Percentiles rank a stretch among this genome's conserved stretches.
Conservation (phyloP, 2,888 invertebrate genomes). For the Apamea monoglypha region DNA sequence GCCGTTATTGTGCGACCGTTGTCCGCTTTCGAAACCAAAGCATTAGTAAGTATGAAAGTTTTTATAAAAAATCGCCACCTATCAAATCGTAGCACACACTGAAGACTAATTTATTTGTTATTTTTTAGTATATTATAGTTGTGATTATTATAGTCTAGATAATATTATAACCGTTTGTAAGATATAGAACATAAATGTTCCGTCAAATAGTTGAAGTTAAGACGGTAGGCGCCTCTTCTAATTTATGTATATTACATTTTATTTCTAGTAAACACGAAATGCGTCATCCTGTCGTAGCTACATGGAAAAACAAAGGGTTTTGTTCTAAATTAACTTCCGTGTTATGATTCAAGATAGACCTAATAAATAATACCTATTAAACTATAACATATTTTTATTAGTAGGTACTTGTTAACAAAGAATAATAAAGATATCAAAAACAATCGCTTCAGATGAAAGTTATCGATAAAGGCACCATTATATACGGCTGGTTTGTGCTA, state of each 20-base stretch:
- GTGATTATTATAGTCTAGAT: not conserved
- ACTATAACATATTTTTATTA: not conserved
- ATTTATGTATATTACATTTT: conserved; percentile 54
- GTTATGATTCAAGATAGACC: conserved; percentile 39
- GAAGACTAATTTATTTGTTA: no score
- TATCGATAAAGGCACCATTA: not conserved
- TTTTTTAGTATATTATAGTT: not conserved
- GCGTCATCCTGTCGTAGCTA: conserved; percentile 51
- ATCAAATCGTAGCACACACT: not conserved
- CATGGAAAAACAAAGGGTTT: conserved; percentile 65
- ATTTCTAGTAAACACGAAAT: conserved; percentile 49
- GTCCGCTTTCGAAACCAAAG: no score
- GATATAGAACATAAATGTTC: conserved; percentile 12
- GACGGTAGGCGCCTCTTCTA: conserved; percentile 4
- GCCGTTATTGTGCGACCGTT: no score
- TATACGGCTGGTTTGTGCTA: conserved; percentile 31
- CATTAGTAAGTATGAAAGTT: no score
- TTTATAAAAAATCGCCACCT: not conserved
- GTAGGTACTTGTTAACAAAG: not conserved
- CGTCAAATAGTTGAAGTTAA: conserved; percentile 27
- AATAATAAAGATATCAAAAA: conserved; percentile 23
- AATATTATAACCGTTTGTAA: not conserved
- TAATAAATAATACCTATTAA: conserved; percentile 8
- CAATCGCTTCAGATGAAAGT: conserved; percentile 4
- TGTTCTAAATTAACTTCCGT: conserved; percentile 61